A percentile compares a stretch with the other conserved stretches of the same genome.
Evolutionary conservation across 2,797 vertebrate species (phyloP).

Genomic region (Kryptolebias ocellatus): DNA sequence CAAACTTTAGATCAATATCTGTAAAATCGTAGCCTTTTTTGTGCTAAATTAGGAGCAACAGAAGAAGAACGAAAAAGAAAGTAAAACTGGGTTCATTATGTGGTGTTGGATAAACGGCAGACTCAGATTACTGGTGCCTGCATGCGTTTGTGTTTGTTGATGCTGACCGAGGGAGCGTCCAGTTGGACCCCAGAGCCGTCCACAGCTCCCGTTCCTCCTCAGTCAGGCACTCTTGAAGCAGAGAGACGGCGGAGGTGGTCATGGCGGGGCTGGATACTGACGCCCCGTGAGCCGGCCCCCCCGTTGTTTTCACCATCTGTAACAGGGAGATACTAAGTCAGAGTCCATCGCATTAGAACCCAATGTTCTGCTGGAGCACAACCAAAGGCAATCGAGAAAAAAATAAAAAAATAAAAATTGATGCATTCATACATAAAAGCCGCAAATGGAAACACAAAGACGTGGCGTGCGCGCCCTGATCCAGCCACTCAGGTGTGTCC

Average conservation of each 20-base stretch:
- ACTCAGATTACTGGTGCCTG: background rate
- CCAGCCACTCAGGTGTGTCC: conserved; percentile 47
- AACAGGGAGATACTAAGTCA: background rate
- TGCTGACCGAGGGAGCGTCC: conserved; percentile 85
- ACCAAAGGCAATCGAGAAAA: background rate
- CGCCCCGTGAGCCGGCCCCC: conserved; percentile 81
- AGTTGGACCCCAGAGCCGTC: conserved; percentile 86
- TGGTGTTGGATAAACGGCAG: too few relatives aligned
- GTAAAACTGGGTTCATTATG: background rate
- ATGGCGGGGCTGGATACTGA: conserved; percentile 82
- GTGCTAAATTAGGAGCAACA: too few relatives aligned
- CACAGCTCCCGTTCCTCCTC: conserved; percentile 83
- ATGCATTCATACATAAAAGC: background rate
- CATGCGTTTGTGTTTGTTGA: background rate
- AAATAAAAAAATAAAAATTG: conserved; percentile 1
- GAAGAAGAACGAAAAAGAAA: background rate
- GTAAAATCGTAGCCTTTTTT: too few relatives aligned
- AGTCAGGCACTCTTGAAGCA: conserved; percentile 81
- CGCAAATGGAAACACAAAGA: background rate
- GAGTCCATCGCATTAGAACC: background rate
- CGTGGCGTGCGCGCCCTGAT: background rate
- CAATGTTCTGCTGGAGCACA: background rate
- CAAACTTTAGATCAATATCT: too few relatives aligned
- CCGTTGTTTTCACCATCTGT: conserved; percentile 87
- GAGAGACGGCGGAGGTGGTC: conserved; percentile 82